A percentile compares a stretch with the other conserved stretches of the same genome.
Evolutionary conservation across 2,113 vertebrate species (phyloP).

Genomic region (Scalopus aquaticus): DNA sequence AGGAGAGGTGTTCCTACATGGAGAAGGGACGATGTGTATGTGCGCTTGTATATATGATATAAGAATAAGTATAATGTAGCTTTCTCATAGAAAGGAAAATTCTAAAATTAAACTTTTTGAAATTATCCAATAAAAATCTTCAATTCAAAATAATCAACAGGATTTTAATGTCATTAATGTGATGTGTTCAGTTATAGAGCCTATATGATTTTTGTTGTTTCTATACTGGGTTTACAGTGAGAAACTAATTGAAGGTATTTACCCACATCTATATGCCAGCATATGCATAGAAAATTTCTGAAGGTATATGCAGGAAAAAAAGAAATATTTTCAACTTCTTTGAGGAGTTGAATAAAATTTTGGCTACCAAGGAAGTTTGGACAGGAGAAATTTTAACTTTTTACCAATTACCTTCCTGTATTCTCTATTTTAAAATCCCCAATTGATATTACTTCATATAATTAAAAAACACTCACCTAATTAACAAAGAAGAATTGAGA

Average conservation of each 20-base stretch:
- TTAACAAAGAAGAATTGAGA: conserved; percentile 37
- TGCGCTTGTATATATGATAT: neutral
- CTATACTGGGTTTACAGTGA: neutral
- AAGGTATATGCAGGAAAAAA: neutral
- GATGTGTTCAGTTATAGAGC: neutral
- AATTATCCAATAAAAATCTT: neutral
- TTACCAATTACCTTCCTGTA: neutral
- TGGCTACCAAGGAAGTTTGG: neutral
- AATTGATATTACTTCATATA: conserved; percentile 11
- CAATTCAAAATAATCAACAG: neutral
- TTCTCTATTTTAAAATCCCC: conserved; percentile 6
- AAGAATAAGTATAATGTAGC: neutral
- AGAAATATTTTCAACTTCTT: neutral
- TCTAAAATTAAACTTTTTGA: conserved; percentile 7
- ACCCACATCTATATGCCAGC: neutral
- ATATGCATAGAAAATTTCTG: neutral
- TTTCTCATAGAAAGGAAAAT: neutral
- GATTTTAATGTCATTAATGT: neutral
- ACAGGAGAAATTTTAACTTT: conserved; percentile 6
- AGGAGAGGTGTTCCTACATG: neutral
- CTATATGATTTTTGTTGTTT: neutral
- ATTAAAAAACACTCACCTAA: conserved; percentile 16
- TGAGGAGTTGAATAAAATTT: conserved; percentile 18
- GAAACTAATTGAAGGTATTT: neutral
- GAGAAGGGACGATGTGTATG: neutral